Percentiles rank a stretch among this genome's conserved stretches.
Conservation (phyloP, 2,888 invertebrate genomes). For the Plebejus anna region DNA sequence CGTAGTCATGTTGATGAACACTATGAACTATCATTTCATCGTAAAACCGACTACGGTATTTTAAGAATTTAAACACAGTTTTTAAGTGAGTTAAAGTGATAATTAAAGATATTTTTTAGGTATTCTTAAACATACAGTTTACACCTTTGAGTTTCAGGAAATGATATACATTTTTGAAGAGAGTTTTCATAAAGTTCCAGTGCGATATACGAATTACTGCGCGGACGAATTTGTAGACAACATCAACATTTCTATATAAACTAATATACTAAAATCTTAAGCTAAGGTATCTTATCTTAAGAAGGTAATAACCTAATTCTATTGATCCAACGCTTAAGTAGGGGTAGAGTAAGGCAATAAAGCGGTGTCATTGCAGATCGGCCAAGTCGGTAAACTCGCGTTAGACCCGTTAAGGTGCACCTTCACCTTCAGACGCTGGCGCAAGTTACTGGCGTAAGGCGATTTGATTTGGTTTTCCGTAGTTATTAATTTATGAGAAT, state of each 20-base stretch:
- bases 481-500: no score
- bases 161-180: no score
- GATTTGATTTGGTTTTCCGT: background rate
- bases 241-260: background rate
- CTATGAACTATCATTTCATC: no score
- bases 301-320: constrained; percentile 2
- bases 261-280: background rate
- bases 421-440: constrained; percentile 20
- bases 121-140: no score
- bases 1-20: no score
- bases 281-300: constrained; percentile 1
- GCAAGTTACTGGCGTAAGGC: background rate
- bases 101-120: no score
- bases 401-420: constrained; percentile 27
- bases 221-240: background rate
- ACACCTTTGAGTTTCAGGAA: no score
- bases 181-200: no score
- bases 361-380: constrained; percentile 18
- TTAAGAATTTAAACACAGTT: no score
- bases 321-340: constrained; percentile 22
- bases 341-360: constrained; percentile 21
- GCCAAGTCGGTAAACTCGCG: constrained; percentile 28
- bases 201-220: background rate
- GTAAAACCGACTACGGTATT: no score
- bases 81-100: no score